A percentile compares a stretch with the other conserved stretches of the same genome.
Conservation (phyloP, 2,797 vertebrate species). For the Phataginus tricuspis region DNA sequence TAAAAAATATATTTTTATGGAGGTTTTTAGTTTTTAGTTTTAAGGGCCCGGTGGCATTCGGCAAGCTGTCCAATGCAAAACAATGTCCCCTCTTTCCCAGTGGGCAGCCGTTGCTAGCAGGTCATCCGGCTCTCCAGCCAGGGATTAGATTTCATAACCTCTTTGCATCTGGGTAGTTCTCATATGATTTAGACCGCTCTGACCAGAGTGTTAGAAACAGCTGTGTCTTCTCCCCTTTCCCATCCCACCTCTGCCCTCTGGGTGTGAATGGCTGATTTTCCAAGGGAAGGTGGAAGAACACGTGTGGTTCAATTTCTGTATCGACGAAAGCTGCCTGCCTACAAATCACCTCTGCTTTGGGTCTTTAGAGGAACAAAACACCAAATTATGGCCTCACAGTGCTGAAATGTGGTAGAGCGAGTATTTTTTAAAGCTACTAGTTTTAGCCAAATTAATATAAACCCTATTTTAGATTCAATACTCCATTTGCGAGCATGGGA, state of each 20-base stretch:
- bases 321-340: not conserved
- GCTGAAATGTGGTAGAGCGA: not conserved
- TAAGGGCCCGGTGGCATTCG: not conserved
- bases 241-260: not conserved
- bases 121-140: not conserved
- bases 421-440: not conserved
- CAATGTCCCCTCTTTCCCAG: not conserved
- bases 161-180: not conserved
- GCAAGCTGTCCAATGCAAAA: not conserved
- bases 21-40: not conserved
- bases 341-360: not conserved
- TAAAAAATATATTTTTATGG: not conserved
- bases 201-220: not conserved
- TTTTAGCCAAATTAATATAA: not conserved
- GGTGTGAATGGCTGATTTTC: not conserved
- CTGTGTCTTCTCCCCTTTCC: not conserved
- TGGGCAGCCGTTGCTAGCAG: not conserved
- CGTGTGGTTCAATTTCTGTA: fast-evolving
- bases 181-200: not conserved
- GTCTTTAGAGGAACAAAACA: not conserved
- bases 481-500: not conserved
- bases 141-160: not conserved
- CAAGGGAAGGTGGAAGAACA: not conserved
- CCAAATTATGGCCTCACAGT: not conserved
- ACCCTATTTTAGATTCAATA: not conserved